Base-by-base conservation (phyloP, 2,888 invertebrate genomes). In the Apocheima hispidaria region DNA sequence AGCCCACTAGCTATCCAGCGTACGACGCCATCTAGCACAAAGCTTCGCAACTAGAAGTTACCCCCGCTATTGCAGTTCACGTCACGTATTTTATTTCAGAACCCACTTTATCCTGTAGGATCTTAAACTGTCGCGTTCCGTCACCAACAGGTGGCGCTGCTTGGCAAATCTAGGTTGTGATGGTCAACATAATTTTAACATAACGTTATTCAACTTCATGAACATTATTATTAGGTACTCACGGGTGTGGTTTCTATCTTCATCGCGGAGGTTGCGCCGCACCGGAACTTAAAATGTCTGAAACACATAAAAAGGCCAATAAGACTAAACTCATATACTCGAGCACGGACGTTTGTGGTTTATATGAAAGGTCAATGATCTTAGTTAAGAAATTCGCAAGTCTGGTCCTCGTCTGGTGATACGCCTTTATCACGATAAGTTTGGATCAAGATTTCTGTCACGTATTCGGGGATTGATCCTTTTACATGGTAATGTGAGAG, bases 181-280 rank as follows among this genome's bases (percentile, higher is more conserved):
- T 81, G 78, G 76, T 69, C 14, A 7, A 7, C 16, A 14, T 55
- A 54, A 36, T 67, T 63, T 59, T 57, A 54, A 63, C 38, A 41
- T 20, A 50, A n/a, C 18, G 20, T 50, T 12, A 18, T 26, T 60
- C 49, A 53, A n/a, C n/a, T n/a, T n/a, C n/a, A n/a, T n/a, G 55
- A 20, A 55, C 14, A 63, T 66, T 61, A 28, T 54, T 36, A 68
- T 66, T 78, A 81, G 58, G 67, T 86, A 92, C 91, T 91, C 75
- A 92, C 91, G 88, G 88, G 85, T 90, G 86, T 84, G 83, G 84
- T 84, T 75, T 84, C 81, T 74, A 79, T 76, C 72, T 79, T 75
- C 90, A 88, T 90, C 68, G 63, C 63, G 74, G 72, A 69, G 68
- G 69, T 74, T 75, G 71, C 76, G 70, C 72, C 68, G 73, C 72